Base-by-base conservation (phyloP, 2,888 invertebrate species). In the Pristionchus maxplancki region DNA sequence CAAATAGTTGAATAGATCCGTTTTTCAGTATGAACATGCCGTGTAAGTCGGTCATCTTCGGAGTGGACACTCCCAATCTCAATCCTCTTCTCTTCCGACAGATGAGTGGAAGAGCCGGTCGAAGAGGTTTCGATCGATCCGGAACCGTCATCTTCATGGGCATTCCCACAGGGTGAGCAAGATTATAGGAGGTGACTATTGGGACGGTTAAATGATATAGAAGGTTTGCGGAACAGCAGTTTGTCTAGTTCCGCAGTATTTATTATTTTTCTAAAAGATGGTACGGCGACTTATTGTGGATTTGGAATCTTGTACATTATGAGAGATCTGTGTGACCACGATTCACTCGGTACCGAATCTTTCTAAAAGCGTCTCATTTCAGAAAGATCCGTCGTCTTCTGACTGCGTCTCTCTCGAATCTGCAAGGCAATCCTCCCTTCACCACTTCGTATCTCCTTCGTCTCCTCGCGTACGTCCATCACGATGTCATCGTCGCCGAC, bases 1-100 rank as follows among this genome's bases (percentile, higher is more conserved):
- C n/a, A n/a, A n/a, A n/a, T n/a, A n/a, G n/a, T n/a, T n/a, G n/a
- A n/a, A n/a, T n/a, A n/a, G n/a, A n/a, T n/a, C n/a, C n/a, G n/a
- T n/a, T n/a, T 90, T 92, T 85, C 89, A 93, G 94, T 92, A 93
- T 94, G 89, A 94, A 94, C 93, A 94, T 94, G 94, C 94, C 94
- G 28, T 94, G 94, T 91, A 94, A 94, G 89, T 93, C 94, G 28
- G 94, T 94, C 74, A 90, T 94, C 82, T 94, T 94, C 89, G 94
- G 94, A 85, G 93, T 94, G 67, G 94, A 94, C 88, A 93, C 93
- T 58, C 91, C 90, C 13, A 88, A 90, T 53, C 89, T 94, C 67
- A 94, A 93, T 13, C 94, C 94, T 17, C 91, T 94, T 28, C 92
- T 94, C 74, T 94, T 94, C 90, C 93, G 94, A 62, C 94, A 94